Evolutionary conservation across 1,140 invertebrate species (phyloP), one percentile per base, ranked within the genome.

Genomic region (Papilio glaucus): DNA sequence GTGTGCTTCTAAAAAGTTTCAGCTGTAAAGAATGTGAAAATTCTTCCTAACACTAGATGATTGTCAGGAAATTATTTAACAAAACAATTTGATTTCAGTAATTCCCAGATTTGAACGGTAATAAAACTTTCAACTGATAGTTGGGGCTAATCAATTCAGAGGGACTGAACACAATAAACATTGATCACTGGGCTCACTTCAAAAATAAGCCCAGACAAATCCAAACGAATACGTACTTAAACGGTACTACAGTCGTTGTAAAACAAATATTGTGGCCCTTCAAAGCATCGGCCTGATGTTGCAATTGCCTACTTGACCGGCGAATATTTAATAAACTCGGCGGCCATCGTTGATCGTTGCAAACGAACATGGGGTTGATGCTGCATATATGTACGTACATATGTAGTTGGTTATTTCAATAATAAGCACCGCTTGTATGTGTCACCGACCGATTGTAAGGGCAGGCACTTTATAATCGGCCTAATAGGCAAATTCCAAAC

Each of bases 171-270:
- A 24, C 12, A 26, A 12, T 9, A 21, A 12, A 24, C 18, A 26
- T 57, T 13, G 49, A 12, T 24, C 21, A 24, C 21, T 9, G 0
- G 8, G 10, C 49, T 10, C 21, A 6, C 12, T 5, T 57, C 9
- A 9, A 13, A 24, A 57, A 57, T 26, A 26, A 24, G 9, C 49
- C 4, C 49, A 6, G 7, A 8, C 2, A 1, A 26, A 26, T 12
- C 9, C 49, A 57, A 24, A 57, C 24, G 2, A 24, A 57, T 26
- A 24, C 21, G 49, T 57, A 57, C 24, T 57, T 57, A 57, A 57
- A 57, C 12, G 12, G 18, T 57, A 57, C 12, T 24, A 15, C 21
- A 21, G 2, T 10, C 21, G 49, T 13, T 18, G 45, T 15, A 10
- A 8, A 53, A 21, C 18, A 24, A 24, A 53, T 53, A 45, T 15